Base-by-base conservation (phyloP, 1,140 invertebrate species). In the Drosophila watanabei region DNA sequence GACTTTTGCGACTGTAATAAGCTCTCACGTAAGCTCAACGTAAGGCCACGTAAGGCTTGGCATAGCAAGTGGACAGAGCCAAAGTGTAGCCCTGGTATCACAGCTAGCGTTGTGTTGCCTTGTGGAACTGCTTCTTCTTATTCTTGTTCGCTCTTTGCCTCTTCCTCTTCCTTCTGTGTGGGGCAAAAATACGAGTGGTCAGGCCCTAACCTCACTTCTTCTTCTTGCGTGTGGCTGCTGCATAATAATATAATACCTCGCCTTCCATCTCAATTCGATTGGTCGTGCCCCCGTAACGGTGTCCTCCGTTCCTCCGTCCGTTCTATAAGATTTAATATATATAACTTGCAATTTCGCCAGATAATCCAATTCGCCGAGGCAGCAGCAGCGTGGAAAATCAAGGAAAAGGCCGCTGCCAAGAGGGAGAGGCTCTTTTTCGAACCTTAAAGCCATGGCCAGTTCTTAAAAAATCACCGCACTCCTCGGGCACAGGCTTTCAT, bases 161-260 rank as follows among this genome's bases (percentile, higher is more conserved):
- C 37, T 57, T 65, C 61, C 75, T 78, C 75, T 78, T 69, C 43
- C 54, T 59, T 62, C 49, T 46, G 52, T 45, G 52, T 41, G 46
- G 43, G 43, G 63, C 63, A 64, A 45, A 66, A 66, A 66, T 66
- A 58, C 56, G 56, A 58, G 56, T 61, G 41, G 20, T 14, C 32
- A 61, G 65, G 59, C 61, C 56, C 65, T 79, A 79, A 79, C 75
- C 75, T 79, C 75, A 79, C 75, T 79, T 79, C 57, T 70, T 71
- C 68, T 69, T 68, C 68, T 69, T 71, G 49, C 60, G 66, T 59
- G 66, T 73, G 70, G 70, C 73, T 78, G 77, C 77, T 79, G 77
- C 77, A 79, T 79, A 79, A 79, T 80, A 79, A 80, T 80, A 64
- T 68, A 80, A 64, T 73, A 62, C 49, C 70, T 72, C 63, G 54